phyloP scores from a whole-genome alignment of 2,797 vertebrate species.

The Protonibea diacanthus region DNA sequence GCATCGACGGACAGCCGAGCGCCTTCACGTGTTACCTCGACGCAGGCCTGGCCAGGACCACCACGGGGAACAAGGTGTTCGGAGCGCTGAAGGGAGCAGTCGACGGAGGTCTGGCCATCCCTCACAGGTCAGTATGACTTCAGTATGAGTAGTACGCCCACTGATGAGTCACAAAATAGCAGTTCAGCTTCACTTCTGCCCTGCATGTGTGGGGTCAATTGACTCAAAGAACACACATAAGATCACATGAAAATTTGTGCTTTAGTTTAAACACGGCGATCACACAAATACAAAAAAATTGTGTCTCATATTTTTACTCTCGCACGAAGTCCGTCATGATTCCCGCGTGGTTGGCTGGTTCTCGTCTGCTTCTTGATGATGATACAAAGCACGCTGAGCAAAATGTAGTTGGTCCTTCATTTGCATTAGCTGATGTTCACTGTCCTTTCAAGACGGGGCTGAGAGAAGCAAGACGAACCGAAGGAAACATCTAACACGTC shows the following conservation, averaged over 20 bases:
- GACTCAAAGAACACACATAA: background rate
- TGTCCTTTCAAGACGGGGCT: slow-evolving; percentile 83
- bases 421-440: slow-evolving; percentile 79
- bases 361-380: slow-evolving; percentile 71
- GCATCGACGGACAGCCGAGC: slow-evolving; percentile 93
- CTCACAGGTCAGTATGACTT: slow-evolving; percentile 90
- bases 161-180: background rate
- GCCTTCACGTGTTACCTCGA: slow-evolving; percentile 98
- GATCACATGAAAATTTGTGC: background rate
- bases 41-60: slow-evolving; percentile 96
- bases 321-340: accelerated
- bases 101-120: slow-evolving; percentile 96
- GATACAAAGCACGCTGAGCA: slow-evolving; percentile 76
- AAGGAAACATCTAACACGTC: background rate
- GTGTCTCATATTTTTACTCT: too few species aligned
- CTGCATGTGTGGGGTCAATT: background rate
- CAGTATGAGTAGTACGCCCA: accelerated
- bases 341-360: background rate
- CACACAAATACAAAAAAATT: background rate
- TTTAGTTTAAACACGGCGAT: background rate
- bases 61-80: slow-evolving; percentile 99
- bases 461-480: slow-evolving; percentile 68
- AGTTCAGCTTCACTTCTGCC: background rate
- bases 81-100: slow-evolving; percentile 97
- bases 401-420: slow-evolving; percentile 86